A percentile compares a stretch with the other conserved stretches of the same genome.
Conservation (phyloP, 2,113 vertebrate genomes). For the Carassius carassius region DNA sequence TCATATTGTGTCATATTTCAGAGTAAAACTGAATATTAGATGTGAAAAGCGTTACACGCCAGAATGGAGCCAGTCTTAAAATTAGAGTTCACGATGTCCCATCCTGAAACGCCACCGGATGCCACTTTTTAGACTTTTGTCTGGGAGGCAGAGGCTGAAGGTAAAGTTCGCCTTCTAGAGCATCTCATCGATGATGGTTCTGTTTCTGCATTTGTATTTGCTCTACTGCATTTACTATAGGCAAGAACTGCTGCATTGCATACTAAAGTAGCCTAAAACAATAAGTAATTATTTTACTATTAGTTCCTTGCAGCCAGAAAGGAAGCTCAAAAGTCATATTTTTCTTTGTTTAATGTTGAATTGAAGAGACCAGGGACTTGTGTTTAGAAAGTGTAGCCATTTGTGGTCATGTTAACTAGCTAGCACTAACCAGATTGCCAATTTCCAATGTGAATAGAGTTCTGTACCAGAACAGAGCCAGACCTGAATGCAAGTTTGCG, state of each 20-base stretch:
- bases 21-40: slow-evolving; percentile 3
- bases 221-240: not conserved
- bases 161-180: not conserved
- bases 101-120: not conserved
- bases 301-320: not conserved
- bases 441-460: not conserved
- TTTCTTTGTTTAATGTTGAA: not conserved
- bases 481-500: not conserved
- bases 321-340: not conserved
- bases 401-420: not conserved
- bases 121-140: not conserved
- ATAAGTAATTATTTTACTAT: not conserved
- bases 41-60: not conserved
- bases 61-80: not conserved
- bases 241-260: not conserved
- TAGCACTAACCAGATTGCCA: not conserved
- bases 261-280: not conserved
- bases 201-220: not conserved
- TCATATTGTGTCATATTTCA: slow-evolving; percentile 3
- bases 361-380: not conserved
- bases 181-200: not conserved
- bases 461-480: not conserved
- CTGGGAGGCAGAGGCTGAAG: not conserved
- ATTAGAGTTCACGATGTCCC: slow-evolving; percentile 5
- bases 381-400: not conserved